A percentile compares a stretch with the other conserved stretches of the same genome.
phyloP scores from a whole-genome alignment of 2,797 vertebrate genomes.

The Hylomyscus alleni region DNA sequence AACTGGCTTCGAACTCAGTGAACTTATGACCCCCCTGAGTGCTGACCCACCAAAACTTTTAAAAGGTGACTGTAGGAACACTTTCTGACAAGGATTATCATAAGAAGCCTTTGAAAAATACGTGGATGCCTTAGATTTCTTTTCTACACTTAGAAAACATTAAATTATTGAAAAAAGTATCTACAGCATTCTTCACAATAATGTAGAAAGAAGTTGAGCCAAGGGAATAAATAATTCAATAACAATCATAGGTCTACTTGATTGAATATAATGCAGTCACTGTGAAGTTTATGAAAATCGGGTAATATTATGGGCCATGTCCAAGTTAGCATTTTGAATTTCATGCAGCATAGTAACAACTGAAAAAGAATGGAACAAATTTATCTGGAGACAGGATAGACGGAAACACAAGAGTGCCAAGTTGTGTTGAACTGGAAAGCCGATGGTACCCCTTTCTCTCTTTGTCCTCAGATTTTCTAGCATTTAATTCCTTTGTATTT shows the following conservation, averaged over 20 bases:
- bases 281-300: neutral
- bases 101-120: constrained; percentile 32
- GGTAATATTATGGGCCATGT: neutral
- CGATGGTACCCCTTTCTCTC: neutral
- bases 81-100: neutral
- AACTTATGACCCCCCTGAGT: neutral
- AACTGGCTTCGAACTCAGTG: neutral
- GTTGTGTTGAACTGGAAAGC: neutral
- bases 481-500: constrained; percentile 37
- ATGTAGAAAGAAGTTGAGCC: neutral
- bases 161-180: constrained; percentile 7
- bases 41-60: neutral
- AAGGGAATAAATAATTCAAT: neutral
- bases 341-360: neutral
- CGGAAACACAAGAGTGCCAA: neutral
- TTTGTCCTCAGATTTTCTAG: neutral
- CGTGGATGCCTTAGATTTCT: neutral
- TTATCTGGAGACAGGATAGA: neutral
- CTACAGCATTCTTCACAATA: neutral
- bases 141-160: neutral
- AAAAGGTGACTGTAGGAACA: neutral
- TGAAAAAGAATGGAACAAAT: neutral
- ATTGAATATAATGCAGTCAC: neutral
- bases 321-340: neutral
- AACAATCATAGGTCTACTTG: neutral